Conservation (phyloP, 2,888 invertebrate species). For the Parasteatoda lunata region DNA sequence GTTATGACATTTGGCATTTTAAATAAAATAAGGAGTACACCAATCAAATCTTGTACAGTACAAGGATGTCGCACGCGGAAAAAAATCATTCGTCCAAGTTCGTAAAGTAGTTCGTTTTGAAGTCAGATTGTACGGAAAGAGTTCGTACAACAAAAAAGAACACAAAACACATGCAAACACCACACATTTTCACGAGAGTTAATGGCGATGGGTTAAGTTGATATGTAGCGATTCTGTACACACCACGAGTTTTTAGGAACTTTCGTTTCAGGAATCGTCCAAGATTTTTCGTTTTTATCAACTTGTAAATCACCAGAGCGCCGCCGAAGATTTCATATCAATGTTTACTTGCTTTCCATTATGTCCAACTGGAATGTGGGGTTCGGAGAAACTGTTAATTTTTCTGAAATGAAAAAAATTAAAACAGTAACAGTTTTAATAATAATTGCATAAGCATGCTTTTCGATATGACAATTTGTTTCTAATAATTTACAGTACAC, state of each 20-base stretch:
- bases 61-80: too few relatives aligned
- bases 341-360: conserved; percentile 44
- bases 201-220: too few relatives aligned
- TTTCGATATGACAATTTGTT: too few relatives aligned
- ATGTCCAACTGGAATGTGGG: conserved; percentile 9
- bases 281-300: too few relatives aligned
- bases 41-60: too few relatives aligned
- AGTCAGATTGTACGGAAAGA: too few relatives aligned
- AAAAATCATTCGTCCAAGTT: too few relatives aligned
- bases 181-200: too few relatives aligned
- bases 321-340: conserved; percentile 53
- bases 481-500: not conserved
- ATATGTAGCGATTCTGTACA: not conserved
- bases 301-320: conserved; percentile 37
- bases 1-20: not conserved
- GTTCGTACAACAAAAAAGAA: too few relatives aligned
- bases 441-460: not conserved
- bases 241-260: conserved; percentile 21
- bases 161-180: too few relatives aligned
- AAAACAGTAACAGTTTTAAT: not conserved
- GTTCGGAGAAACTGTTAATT: conserved; percentile 66
- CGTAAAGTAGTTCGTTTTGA: too few relatives aligned
- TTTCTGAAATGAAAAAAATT: conserved; percentile 34
- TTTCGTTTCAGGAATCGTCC: not conserved
- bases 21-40: not conserved